phyloP scores from a whole-genome alignment of 2,113 vertebrate species.

The Delphinus delphis region DNA sequence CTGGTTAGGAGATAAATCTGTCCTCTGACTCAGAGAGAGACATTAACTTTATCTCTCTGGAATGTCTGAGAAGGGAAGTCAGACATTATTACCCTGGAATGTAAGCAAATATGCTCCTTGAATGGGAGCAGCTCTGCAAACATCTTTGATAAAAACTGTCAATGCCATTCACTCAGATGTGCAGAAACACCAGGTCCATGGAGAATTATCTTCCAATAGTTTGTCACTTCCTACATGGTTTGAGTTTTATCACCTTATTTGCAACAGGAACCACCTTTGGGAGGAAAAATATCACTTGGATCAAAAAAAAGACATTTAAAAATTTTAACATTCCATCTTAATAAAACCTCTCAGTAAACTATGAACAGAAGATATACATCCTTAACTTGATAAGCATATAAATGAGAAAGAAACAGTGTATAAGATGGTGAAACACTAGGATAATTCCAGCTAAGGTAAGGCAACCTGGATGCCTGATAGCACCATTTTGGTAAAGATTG shows the following conservation, averaged over 20 bases:
- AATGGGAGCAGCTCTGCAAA: neutral
- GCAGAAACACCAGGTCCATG: neutral
- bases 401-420: neutral
- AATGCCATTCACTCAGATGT: neutral
- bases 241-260: neutral
- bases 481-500: neutral
- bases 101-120: neutral
- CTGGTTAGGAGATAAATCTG: neutral
- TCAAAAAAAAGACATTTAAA: neutral
- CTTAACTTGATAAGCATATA: neutral
- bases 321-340: neutral
- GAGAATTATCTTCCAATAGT: neutral
- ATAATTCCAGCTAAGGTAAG: neutral
- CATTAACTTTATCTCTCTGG: neutral
- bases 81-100: neutral
- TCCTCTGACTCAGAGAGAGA: neutral
- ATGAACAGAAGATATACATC: neutral
- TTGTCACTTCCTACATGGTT: neutral
- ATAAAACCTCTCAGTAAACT: neutral
- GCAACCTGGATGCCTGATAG: neutral
- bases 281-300: neutral
- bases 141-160: neutral
- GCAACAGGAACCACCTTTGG: neutral
- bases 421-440: neutral
- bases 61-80: neutral